Evolutionary conservation across 2,797 vertebrate genomes (phyloP), one percentile per base, ranked within the genome.

Genomic region (Setipinna tenuifilis): DNA sequence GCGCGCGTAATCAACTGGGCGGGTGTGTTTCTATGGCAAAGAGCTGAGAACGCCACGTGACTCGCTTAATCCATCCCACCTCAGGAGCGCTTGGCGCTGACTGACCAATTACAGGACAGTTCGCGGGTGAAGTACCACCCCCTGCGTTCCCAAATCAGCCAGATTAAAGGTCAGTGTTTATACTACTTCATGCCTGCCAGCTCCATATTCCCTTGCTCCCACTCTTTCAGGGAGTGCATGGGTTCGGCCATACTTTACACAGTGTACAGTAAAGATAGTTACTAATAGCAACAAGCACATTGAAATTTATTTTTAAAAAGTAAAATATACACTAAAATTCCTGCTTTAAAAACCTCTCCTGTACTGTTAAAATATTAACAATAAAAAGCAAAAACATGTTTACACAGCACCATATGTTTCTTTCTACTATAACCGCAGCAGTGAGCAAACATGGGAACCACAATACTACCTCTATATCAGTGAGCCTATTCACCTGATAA

Each of bases 21-120:
- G 71, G 71, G 71, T 78, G 71, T 44, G 71, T 78, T 78, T 78
- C 71, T 78, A 78, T 78, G 71, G 71, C 71, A 78, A 78, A 78
- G 71, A 44, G 71, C 71, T 78, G 71, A 78, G 31, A 35, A 78
- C 6, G 19, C 41, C 71, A 78, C 71, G 71, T 78, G 71, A 78
- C 71, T 21, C 5, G 6, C 35, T 78, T 78, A 78, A 78, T 44
- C 71, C 71, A 78, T 44, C 71, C 71, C 71, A 78, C 71, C 41
- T 78, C 71, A 78, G 41, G 35, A 41, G 71, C 7, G 71, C 71
- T 78, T 21, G 71, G 17, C 41, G 7, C 31, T 21, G 16, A 10
- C 31, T 41, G 31, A 44, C 71, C 71, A 78, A 78, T 78, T 5
- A 44, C 71, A 44, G 35, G 19, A 10, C 35, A 11, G 71, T 78